Evolutionary conservation across 2,888 invertebrate genomes (phyloP).

Genomic region (Aleiodes testaceus): DNA sequence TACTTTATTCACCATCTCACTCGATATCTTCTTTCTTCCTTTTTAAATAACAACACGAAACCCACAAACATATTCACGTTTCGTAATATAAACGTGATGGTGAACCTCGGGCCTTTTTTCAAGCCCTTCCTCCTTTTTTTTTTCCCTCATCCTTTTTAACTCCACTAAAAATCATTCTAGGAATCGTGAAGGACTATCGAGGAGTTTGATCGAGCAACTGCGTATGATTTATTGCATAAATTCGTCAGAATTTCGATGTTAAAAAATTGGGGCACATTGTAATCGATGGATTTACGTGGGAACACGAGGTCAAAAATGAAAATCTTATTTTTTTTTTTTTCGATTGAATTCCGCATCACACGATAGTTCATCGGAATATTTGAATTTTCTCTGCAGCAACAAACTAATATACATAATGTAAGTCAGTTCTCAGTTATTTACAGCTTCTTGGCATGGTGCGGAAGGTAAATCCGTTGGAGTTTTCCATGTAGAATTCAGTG

Average conservation of each 20-base stretch:
- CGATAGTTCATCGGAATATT: background rate
- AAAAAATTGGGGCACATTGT: background rate
- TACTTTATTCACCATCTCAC: conserved; percentile 39
- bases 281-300: conserved; percentile 15
- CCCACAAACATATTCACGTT: conserved; percentile 41
- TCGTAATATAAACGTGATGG: conserved; percentile 32
- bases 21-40: conserved; percentile 40
- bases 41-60: conserved; percentile 40
- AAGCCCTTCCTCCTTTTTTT: conserved; percentile 44
- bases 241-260: conserved; percentile 24
- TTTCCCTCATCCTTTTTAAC: too few relatives aligned
- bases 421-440: conserved; percentile 66
- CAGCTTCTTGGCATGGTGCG: conserved; percentile 69
- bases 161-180: conserved; percentile 56
- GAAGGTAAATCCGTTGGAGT: conserved; percentile 6
- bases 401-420: background rate
- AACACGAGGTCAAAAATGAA: background rate
- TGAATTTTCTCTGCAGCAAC: background rate
- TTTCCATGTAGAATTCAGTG: conserved; percentile 1
- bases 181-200: conserved; percentile 61
- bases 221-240: conserved; percentile 58
- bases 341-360: too few relatives aligned
- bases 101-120: conserved; percentile 27
- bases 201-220: conserved; percentile 60
- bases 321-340: too few relatives aligned